Conservation (phyloP, 2,888 invertebrate genomes). For the Dryobota labecula region DNA sequence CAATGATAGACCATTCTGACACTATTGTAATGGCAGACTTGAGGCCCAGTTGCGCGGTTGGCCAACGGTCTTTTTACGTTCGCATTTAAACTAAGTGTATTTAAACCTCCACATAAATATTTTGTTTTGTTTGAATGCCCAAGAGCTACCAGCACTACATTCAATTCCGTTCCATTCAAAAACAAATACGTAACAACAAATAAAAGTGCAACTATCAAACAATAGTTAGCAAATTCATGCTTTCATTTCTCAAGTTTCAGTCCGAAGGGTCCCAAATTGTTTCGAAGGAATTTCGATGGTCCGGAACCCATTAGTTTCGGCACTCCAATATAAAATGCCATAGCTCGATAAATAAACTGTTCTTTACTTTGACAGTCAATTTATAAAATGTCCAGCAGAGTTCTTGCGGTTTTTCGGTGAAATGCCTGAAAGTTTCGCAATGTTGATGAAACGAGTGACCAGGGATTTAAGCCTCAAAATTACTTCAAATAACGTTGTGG, state of each 20-base stretch:
- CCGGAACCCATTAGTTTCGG: slow-evolving; percentile 70
- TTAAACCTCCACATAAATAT: neutral
- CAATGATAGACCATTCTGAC: too few species aligned
- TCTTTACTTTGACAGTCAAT: slow-evolving; percentile 68
- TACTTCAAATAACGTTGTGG: slow-evolving; percentile 18
- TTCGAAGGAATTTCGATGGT: slow-evolving; percentile 71
- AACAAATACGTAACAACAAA: slow-evolving; percentile 32
- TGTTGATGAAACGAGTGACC: slow-evolving; percentile 30
- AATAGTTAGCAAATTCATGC: slow-evolving; percentile 53
- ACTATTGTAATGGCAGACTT: too few species aligned
- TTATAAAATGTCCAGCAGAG: slow-evolving; percentile 64
- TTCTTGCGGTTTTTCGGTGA: slow-evolving; percentile 52
- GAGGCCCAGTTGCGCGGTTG: too few species aligned
- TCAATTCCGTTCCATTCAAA: slow-evolving; percentile 6
- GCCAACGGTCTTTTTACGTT: too few species aligned
- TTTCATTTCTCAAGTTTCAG: slow-evolving; percentile 59
- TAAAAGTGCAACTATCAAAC: slow-evolving; percentile 46
- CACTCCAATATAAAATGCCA: slow-evolving; percentile 66
- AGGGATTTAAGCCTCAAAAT: slow-evolving; percentile 26
- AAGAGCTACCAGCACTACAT: neutral
- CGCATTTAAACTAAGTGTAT: neutral
- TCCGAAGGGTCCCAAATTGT: slow-evolving; percentile 68
- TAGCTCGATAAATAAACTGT: slow-evolving; percentile 67
- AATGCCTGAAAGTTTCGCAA: slow-evolving; percentile 49
- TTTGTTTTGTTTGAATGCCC: neutral